Conservation (phyloP, 2,888 invertebrate genomes). For the Athetis lepigone region DNA sequence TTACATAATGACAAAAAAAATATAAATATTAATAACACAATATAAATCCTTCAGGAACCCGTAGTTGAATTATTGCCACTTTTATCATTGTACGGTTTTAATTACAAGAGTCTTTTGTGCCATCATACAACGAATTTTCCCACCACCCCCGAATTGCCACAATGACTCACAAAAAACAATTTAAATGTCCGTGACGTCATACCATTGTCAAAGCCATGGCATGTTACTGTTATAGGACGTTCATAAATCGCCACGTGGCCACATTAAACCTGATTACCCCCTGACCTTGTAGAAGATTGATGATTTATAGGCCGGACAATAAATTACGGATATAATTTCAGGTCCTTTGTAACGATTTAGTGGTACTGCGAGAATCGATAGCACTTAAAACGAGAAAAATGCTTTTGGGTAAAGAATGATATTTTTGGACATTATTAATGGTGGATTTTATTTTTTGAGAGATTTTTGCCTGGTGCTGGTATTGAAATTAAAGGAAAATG, state of each 20-base stretch:
- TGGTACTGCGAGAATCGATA: constrained; percentile 63
- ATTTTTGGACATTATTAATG: constrained; percentile 53
- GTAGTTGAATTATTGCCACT: too few relatives aligned
- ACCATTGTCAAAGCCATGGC: constrained; percentile 54
- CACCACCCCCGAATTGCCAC: neutral
- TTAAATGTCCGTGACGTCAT: constrained; percentile 52
- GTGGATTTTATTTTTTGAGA: constrained; percentile 22
- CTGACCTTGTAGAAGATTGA: constrained; percentile 75
- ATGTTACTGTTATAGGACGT: constrained; percentile 58
- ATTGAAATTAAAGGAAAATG: constrained; percentile 27
- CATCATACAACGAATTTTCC: neutral
- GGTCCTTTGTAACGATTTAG: constrained; percentile 65
- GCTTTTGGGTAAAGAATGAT: constrained; percentile 29
- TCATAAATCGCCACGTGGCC: constrained; percentile 71
- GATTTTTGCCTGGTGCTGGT: constrained; percentile 14
- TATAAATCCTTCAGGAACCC: too few relatives aligned
- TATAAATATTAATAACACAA: too few relatives aligned
- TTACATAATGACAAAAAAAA: too few relatives aligned
- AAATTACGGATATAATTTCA: constrained; percentile 64
- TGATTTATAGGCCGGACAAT: constrained; percentile 70
- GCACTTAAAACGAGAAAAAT: constrained; percentile 61
- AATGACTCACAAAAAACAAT: constrained; percentile 53
- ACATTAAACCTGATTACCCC: constrained; percentile 70
- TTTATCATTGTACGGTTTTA: too few relatives aligned
- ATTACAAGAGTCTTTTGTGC: too few relatives aligned